A percentile compares a stretch with the other conserved stretches of the same genome.
Conservation (phyloP, 2,797 vertebrate species). For the Myoxocephalus aenaeus region DNA sequence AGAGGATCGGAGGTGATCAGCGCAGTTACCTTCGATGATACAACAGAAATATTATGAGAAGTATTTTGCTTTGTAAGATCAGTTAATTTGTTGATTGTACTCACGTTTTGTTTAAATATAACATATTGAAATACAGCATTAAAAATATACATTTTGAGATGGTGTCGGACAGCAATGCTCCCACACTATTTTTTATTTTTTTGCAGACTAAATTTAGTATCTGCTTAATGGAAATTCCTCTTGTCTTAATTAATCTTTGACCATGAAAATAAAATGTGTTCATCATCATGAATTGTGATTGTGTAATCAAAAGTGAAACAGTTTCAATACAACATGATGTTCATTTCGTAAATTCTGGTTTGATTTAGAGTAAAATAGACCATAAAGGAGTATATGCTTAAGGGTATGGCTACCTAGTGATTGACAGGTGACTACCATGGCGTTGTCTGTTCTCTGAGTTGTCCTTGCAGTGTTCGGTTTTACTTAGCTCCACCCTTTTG, state of each 20-base stretch:
- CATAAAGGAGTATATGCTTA: neutral
- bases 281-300: neutral
- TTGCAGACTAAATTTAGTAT: neutral
- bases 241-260: neutral
- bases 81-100: neutral
- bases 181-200: neutral
- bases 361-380: neutral
- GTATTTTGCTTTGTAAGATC: neutral
- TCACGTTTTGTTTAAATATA: neutral
- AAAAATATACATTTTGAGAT: neutral
- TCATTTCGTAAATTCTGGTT: neutral
- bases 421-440: too few relatives aligned
- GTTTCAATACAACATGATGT: neutral
- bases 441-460: too few relatives aligned
- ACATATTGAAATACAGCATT: neutral
- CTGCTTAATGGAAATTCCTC: neutral
- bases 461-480: too few relatives aligned
- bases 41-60: neutral
- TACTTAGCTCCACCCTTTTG: too few relatives aligned
- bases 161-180: neutral
- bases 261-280: neutral
- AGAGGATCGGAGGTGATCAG: conserved; percentile 28
- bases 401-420: neutral
- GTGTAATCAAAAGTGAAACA: neutral
- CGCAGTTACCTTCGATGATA: conserved; percentile 20